phyloP scores from a whole-genome alignment of 2,888 invertebrate genomes.

The Aelia acuminata region DNA sequence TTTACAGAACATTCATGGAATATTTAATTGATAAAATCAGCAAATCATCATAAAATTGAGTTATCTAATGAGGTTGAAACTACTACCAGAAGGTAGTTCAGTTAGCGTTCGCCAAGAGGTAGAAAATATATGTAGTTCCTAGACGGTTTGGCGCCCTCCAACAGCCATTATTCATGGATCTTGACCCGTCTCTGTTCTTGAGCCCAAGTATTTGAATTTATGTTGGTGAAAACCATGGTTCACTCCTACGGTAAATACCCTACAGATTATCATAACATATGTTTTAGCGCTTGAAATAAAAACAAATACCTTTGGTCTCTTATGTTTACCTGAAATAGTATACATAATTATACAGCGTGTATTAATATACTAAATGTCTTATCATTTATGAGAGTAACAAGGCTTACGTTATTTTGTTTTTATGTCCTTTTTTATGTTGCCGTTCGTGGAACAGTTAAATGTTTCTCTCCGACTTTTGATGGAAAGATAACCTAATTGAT shows the following conservation, averaged over 20 bases:
- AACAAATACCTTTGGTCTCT: no score
- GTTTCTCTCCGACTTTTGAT: neutral
- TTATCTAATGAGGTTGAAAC: no score
- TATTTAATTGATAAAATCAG: no score
- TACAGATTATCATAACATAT: no score
- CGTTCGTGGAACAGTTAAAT: neutral
- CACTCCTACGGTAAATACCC: no score
- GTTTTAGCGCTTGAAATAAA: no score
- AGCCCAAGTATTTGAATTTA: neutral
- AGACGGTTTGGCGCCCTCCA: neutral
- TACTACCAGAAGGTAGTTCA: neutral
- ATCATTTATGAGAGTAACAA: neutral
- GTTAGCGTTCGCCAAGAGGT: neutral
- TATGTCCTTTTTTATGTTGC: no score
- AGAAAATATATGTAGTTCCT: slow-evolving; percentile 13
- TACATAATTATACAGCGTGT: neutral
- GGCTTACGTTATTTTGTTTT: neutral
- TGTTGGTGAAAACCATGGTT: neutral
- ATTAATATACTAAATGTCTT: neutral
- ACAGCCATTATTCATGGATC: neutral
- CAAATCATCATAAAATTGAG: no score
- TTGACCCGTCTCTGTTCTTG: neutral
- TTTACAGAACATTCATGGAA: no score
- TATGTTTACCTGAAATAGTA: neutral
- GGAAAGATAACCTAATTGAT: neutral